Evolutionary conservation across 2,888 invertebrate species (phyloP).

Genomic region (Epinotia ramella): DNA sequence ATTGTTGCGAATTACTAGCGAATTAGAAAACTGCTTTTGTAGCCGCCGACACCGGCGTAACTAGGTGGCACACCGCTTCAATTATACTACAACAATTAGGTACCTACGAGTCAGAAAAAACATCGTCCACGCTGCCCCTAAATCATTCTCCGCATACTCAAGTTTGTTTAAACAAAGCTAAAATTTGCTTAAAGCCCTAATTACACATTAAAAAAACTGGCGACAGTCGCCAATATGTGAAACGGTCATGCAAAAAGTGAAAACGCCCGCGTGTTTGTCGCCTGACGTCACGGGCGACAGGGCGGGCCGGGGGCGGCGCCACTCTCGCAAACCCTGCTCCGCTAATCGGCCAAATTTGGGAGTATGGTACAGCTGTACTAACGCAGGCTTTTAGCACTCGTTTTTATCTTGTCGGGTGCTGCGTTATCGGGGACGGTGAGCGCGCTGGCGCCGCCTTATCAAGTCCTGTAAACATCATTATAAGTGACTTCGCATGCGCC

Average conservation of each 20-base stretch:
- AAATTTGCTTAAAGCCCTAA: constrained; percentile 75
- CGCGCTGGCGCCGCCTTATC: constrained; percentile 83
- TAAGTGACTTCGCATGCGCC: constrained; percentile 75
- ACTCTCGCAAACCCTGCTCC: constrained; percentile 58
- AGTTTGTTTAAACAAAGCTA: constrained; percentile 65
- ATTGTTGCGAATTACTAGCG: constrained; percentile 81
- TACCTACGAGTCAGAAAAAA: constrained; percentile 53
- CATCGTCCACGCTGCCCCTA: constrained; percentile 55
- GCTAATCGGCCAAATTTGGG: constrained; percentile 65
- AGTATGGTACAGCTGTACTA: constrained; percentile 71
- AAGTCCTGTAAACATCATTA: constrained; percentile 75
- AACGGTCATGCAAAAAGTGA: constrained; percentile 77
- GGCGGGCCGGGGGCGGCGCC: constrained; percentile 81
- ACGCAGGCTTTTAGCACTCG: constrained; percentile 80
- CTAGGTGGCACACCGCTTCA: constrained; percentile 77
- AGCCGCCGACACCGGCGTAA: constrained; percentile 74
- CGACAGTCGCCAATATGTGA: constrained; percentile 82
- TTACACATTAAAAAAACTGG: constrained; percentile 80
- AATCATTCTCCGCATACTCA: constrained; percentile 42
- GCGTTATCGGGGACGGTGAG: constrained; percentile 68
- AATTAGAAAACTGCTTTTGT: constrained; percentile 78
- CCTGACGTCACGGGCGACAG: constrained; percentile 82
- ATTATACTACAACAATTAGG: constrained; percentile 52
- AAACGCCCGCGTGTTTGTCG: constrained; percentile 69
- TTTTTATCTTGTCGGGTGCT: constrained; percentile 65